These are phyloP conservation scores for Micronycteris hirsuta DNA, from an alignment of 2,113 vertebrate species.

Conservation along the genomic window DNA sequence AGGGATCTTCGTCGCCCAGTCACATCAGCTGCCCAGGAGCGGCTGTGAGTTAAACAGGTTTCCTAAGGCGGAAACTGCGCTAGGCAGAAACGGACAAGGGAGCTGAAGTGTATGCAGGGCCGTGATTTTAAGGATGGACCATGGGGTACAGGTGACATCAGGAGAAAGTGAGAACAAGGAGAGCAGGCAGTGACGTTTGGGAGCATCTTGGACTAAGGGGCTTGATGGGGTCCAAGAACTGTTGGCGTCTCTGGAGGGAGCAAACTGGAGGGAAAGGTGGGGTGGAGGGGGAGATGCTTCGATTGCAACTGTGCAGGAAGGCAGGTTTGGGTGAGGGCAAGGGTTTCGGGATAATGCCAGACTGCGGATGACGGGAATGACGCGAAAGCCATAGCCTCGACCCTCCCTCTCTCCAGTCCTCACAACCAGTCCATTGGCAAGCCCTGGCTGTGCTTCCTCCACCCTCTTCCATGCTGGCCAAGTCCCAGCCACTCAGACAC, in stretches of 20 bases:
- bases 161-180: background rate
- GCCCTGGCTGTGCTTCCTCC: background rate
- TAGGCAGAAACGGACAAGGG: background rate
- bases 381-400: background rate
- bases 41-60: background rate
- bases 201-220: background rate
- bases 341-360: background rate
- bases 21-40: background rate
- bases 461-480: background rate
- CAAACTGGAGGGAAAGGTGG: background rate
- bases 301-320: background rate
- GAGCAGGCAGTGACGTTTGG: background rate
- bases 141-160: background rate
- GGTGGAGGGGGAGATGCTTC: background rate
- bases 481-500: background rate
- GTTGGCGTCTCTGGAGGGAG: background rate
- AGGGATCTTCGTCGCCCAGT: background rate
- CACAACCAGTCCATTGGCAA: background rate
- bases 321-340: background rate
- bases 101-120: background rate
- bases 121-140: background rate
- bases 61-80: background rate
- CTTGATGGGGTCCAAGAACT: background rate
- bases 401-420: background rate
- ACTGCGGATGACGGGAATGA: too few relatives aligned